Conservation (phyloP, 2,113 vertebrate species). For the Mobula birostris region DNA sequence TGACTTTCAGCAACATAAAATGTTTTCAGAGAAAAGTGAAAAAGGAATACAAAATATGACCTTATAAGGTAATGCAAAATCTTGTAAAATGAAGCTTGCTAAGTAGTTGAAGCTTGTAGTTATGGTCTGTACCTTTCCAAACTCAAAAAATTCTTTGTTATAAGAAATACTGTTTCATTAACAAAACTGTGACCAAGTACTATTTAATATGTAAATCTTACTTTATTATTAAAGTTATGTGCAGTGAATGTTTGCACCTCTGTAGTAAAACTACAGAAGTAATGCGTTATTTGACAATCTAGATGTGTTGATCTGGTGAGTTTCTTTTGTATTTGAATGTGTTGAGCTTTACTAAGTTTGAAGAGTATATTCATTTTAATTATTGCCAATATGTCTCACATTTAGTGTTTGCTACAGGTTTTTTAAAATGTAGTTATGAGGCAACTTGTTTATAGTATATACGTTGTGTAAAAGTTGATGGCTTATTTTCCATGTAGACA, state of each 20-base stretch:
- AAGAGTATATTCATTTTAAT: constrained; percentile 20
- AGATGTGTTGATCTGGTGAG: not conserved
- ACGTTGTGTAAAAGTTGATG: not conserved
- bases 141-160: constrained; percentile 25
- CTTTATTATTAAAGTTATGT: constrained; percentile 26
- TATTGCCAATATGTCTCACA: not conserved
- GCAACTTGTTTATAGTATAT: constrained; percentile 26
- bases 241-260: constrained; percentile 2
- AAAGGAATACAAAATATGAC: constrained; percentile 1
- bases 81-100: constrained; percentile 21
- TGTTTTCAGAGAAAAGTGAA: not conserved
- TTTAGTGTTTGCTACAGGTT: constrained; percentile 4
- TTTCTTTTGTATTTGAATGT: constrained; percentile 34
- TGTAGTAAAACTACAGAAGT: constrained; percentile 23
- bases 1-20: constrained; percentile 22
- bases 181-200: constrained; percentile 12
- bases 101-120: not conserved
- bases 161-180: constrained; percentile 28
- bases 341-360: constrained; percentile 18
- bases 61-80: not conserved
- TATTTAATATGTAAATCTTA: constrained; percentile 30
- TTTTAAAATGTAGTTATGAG: constrained; percentile 29
- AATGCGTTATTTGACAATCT: constrained; percentile 11
- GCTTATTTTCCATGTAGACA: constrained; percentile 23
- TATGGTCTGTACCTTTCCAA: constrained; percentile 3